Percentiles rank a stretch among this genome's conserved stretches.
Evolutionary conservation across 2,797 vertebrate genomes (phyloP).

Genomic region (Astyanax mexicanus): DNA sequence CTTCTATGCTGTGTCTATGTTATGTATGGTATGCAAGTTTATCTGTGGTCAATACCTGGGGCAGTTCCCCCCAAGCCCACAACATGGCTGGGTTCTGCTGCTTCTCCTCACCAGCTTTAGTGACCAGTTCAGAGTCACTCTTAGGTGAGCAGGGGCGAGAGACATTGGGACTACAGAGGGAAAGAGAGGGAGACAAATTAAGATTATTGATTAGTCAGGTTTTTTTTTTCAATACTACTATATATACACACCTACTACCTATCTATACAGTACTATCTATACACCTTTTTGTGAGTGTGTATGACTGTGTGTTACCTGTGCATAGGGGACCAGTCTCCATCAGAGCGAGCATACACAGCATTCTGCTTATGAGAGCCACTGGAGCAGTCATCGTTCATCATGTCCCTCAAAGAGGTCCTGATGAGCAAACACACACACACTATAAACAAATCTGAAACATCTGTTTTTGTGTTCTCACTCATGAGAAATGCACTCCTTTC

Average conservation of each 20-base stretch:
- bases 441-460: not conserved
- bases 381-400: constrained; percentile 44
- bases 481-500: not conserved
- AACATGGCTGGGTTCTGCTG: constrained; percentile 88
- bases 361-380: constrained; percentile 74
- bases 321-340: constrained; percentile 89
- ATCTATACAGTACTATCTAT: no score
- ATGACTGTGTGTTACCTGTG: constrained; percentile 78
- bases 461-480: not conserved
- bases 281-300: not conserved
- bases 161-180: constrained; percentile 41
- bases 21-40: not conserved
- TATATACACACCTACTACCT: no score
- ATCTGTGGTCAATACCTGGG: constrained; percentile 87
- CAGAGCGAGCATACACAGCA: constrained; percentile 82
- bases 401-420: constrained; percentile 72
- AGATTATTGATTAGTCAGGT: not conserved
- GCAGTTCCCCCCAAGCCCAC: constrained; percentile 96
- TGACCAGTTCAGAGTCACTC: constrained; percentile 93
- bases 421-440: constrained; percentile 18
- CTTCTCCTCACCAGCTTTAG: constrained; percentile 73
- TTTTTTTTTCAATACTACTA: not conserved
- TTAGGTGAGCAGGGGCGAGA: constrained; percentile 85
- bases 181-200: not conserved
- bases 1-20: no score